phyloP scores from a whole-genome alignment of 1,140 invertebrate species.

The Heliothis subflexa region DNA sequence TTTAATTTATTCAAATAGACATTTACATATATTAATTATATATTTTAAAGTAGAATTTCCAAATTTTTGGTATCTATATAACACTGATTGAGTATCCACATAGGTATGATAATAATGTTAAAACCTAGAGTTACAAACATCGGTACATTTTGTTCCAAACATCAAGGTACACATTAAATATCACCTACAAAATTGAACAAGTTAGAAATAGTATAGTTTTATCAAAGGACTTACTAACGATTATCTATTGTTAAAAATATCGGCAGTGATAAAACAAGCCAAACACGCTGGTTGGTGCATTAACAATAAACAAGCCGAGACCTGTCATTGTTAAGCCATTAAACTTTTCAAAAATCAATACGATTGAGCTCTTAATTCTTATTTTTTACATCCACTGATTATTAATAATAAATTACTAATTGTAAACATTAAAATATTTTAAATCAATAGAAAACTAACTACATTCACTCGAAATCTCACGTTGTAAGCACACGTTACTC shows the following conservation, averaged over 20 bases:
- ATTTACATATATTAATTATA: constrained; percentile 80
- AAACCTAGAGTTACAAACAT: constrained; percentile 81
- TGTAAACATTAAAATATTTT: constrained; percentile 71
- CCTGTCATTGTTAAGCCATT: constrained; percentile 40
- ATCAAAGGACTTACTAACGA: constrained; percentile 82
- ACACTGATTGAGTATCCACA: constrained; percentile 82
- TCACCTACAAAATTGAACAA: constrained; percentile 85
- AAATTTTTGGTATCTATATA: constrained; percentile 84
- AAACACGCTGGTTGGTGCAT: constrained; percentile 61
- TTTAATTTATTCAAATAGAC: constrained; percentile 85
- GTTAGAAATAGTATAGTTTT: constrained; percentile 85
- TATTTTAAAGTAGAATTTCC: constrained; percentile 84
- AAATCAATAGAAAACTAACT: constrained; percentile 74
- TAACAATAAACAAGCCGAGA: constrained; percentile 35
- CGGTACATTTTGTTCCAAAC: constrained; percentile 84
- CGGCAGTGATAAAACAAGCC: constrained; percentile 84
- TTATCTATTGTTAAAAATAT: constrained; percentile 74
- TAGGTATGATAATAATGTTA: constrained; percentile 66
- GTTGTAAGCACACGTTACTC: constrained; percentile 73
- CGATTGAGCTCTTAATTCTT: constrained; percentile 48
- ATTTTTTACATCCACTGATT: constrained; percentile 30
- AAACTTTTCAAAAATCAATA: constrained; percentile 53
- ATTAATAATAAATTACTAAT: constrained; percentile 56
- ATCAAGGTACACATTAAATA: constrained; percentile 85
- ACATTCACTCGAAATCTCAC: constrained; percentile 78